Evolutionary conservation across 2,888 invertebrate species (phyloP).

Genomic region (Amphipoea oculea): DNA sequence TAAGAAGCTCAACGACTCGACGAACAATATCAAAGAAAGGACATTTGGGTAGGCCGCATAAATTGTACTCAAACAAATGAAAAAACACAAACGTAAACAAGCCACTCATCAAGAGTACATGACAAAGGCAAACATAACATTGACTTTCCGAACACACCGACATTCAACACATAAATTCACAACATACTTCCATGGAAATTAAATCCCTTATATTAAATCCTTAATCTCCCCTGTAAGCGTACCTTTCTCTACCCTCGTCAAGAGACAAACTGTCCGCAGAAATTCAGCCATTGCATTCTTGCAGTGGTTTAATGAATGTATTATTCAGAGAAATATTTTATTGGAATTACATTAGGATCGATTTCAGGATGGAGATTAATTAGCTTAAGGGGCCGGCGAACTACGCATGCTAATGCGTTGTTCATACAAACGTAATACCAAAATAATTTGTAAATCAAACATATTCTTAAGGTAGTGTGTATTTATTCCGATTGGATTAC

Average conservation of each 20-base stretch:
- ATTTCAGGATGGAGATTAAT: background rate
- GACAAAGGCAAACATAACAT: conserved; percentile 12
- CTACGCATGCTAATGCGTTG: too few species aligned
- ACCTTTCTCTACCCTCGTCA: conserved; percentile 61
- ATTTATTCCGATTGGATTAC: too few species aligned
- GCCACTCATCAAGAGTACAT: background rate
- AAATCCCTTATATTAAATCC: conserved; percentile 55
- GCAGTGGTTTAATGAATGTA: conserved; percentile 50
- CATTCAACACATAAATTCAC: conserved; percentile 46
- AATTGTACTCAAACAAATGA: too few species aligned
- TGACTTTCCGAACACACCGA: conserved; percentile 1
- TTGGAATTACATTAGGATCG: conserved; percentile 16
- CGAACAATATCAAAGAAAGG: too few species aligned
- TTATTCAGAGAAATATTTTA: conserved; percentile 9
- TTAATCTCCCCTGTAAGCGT: conserved; percentile 48
- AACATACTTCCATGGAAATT: conserved; percentile 48
- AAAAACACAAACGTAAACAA: background rate
- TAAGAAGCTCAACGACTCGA: too few species aligned
- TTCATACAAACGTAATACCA: too few species aligned
- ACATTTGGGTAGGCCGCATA: too few species aligned
- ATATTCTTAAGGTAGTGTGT: too few species aligned
- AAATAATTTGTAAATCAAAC: too few species aligned
- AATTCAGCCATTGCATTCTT: conserved; percentile 52
- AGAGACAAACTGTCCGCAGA: conserved; percentile 7
- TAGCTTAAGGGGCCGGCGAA: too few species aligned